These are phyloP conservation scores for Girardinus metallicus DNA, from an alignment of 2,797 vertebrate species.

Conservation along the genomic window DNA sequence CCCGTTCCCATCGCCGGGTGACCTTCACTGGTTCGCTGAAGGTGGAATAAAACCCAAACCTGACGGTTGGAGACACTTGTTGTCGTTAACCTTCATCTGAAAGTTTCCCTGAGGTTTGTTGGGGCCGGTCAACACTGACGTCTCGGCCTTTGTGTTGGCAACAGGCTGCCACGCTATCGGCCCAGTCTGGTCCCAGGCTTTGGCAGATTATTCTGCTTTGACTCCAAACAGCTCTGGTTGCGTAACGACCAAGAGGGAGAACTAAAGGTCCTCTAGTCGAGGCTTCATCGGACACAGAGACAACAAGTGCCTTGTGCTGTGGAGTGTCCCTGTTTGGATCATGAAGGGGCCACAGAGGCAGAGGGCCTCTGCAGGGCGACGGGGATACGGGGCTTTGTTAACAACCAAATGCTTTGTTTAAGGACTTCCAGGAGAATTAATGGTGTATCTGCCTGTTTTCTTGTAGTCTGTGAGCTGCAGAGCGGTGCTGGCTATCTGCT, in stretches of 20 bases:
- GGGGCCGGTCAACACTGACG: conserved; percentile 23
- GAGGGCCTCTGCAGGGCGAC: conserved; percentile 6
- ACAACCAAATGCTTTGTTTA: neutral
- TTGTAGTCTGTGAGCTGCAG: neutral
- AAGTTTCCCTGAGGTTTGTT: neutral
- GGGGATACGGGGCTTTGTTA: neutral
- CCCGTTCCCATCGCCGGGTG: too few species aligned
- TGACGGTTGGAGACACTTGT: neutral
- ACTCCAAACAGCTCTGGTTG: conserved; percentile 61
- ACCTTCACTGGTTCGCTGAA: neutral
- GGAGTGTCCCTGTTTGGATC: conserved; percentile 50
- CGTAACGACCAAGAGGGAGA: conserved; percentile 55
- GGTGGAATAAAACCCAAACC: neutral
- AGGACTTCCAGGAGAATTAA: neutral
- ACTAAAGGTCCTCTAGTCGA: conserved; percentile 44
- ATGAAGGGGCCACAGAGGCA: conserved; percentile 18
- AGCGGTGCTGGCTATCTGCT: neutral
- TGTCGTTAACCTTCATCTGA: neutral
- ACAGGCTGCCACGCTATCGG: conserved; percentile 49
- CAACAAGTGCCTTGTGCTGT: conserved; percentile 62
- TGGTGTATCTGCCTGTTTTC: neutral
- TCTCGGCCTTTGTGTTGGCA: conserved; percentile 70
- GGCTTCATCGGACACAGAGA: conserved; percentile 33
- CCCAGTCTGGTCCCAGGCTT: conserved; percentile 45
- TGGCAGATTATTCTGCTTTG: conserved; percentile 65